phyloP scores from a whole-genome alignment of 2,888 invertebrate species.

The Drosophila phalerata region DNA sequence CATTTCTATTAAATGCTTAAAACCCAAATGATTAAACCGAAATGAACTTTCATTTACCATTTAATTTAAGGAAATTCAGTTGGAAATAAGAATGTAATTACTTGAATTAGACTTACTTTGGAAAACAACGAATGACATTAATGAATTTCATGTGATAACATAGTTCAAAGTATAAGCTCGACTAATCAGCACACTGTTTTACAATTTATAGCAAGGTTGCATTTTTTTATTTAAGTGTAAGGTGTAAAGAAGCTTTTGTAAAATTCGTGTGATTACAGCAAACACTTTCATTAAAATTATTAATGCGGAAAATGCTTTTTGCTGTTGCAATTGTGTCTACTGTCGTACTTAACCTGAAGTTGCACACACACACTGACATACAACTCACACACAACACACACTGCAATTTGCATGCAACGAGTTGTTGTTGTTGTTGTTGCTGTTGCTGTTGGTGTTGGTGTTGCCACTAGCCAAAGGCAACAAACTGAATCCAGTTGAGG shows the following conservation, averaged over 20 bases:
- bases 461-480: constrained; percentile 69
- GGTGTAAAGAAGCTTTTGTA: constrained; percentile 13
- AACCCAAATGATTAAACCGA: too few relatives aligned
- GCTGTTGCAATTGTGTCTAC: constrained; percentile 76
- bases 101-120: too few relatives aligned
- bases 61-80: too few relatives aligned
- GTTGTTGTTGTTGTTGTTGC: constrained; percentile 24
- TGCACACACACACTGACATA: constrained; percentile 41
- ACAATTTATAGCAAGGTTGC: neutral
- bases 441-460: constrained; percentile 31
- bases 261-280: constrained; percentile 68
- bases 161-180: neutral
- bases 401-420: constrained; percentile 61
- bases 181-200: neutral
- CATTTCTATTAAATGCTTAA: constrained; percentile 61
- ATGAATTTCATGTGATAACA: too few relatives aligned
- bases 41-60: too few relatives aligned
- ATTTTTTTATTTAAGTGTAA: constrained; percentile 18
- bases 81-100: too few relatives aligned
- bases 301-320: constrained; percentile 73
- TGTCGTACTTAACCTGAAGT: constrained; percentile 61
- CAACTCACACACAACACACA: constrained; percentile 8
- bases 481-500: constrained; percentile 59
- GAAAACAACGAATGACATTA: too few relatives aligned
- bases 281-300: constrained; percentile 82